These are phyloP conservation scores for Sardina pilchardus DNA, from an alignment of 2,113 vertebrate species.

Conservation along the genomic window DNA sequence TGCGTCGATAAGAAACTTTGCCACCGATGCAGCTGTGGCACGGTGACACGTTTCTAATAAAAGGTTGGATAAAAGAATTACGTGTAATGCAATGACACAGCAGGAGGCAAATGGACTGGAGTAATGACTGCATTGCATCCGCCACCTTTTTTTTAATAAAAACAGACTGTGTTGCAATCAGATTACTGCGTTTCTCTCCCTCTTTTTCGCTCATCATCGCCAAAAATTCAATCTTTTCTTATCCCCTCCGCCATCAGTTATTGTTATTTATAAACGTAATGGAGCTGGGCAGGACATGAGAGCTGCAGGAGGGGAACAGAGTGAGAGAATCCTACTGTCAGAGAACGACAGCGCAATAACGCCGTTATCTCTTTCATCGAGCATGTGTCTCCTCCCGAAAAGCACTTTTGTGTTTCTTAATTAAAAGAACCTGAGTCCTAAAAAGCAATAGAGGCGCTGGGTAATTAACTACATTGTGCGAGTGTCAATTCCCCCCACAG, in stretches of 20 bases:
- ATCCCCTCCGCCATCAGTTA: slow-evolving; percentile 15
- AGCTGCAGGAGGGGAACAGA: slow-evolving; percentile 34
- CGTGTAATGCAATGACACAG: slow-evolving; percentile 31
- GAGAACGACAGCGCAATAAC: slow-evolving; percentile 42
- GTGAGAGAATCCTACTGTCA: slow-evolving; percentile 34
- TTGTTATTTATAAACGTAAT: slow-evolving; percentile 37
- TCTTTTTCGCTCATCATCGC: background rate
- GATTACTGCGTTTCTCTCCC: slow-evolving; percentile 8
- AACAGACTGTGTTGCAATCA: slow-evolving; percentile 24
- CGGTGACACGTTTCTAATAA: slow-evolving; percentile 37
- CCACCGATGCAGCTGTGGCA: slow-evolving; percentile 28
- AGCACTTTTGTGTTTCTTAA: slow-evolving; percentile 69
- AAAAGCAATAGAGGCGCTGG: slow-evolving; percentile 71
- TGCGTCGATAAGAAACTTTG: slow-evolving; percentile 25
- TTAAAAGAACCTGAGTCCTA: slow-evolving; percentile 69
- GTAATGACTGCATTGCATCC: slow-evolving; percentile 27
- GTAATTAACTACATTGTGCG: slow-evolving; percentile 73
- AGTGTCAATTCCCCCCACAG: slow-evolving; percentile 57
- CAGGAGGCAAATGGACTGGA: slow-evolving; percentile 37
- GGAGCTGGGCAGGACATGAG: background rate
- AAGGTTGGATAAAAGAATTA: slow-evolving; percentile 36
- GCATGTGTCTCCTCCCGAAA: slow-evolving; percentile 56
- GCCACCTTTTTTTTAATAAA: slow-evolving; percentile 37
- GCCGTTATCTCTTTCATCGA: slow-evolving; percentile 60
- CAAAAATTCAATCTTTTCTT: slow-evolving; percentile 8